A percentile compares a stretch with the other conserved stretches of the same genome.
phyloP scores from a whole-genome alignment of 1,140 invertebrate species.

The Drosophila chauvacae region DNA sequence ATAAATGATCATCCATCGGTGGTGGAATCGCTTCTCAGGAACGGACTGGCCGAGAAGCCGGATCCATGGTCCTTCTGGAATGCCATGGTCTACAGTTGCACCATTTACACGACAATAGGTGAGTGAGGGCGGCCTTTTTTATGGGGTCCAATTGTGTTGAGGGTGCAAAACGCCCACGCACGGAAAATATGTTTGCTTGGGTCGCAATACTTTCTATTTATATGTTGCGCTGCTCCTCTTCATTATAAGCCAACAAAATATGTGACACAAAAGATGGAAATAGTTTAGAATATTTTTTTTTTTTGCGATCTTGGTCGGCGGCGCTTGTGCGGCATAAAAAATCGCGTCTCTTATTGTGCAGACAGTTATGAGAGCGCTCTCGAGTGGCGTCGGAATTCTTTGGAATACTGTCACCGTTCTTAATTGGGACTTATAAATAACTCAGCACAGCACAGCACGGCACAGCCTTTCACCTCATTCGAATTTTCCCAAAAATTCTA shows the following conservation, averaged over 20 bases:
- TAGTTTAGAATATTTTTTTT: slow-evolving; percentile 33
- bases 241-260: slow-evolving; percentile 36
- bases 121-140: slow-evolving; percentile 72
- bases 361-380: slow-evolving; percentile 54
- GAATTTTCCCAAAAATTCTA: slow-evolving; percentile 19
- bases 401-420: slow-evolving; percentile 70
- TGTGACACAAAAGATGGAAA: slow-evolving; percentile 58
- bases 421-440: slow-evolving; percentile 51
- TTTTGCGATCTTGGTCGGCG: slow-evolving; percentile 20
- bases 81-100: slow-evolving; percentile 95
- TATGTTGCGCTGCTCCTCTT: slow-evolving; percentile 13
- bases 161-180: slow-evolving; percentile 46
- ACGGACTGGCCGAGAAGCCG: slow-evolving; percentile 32
- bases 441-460: slow-evolving; percentile 10
- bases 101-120: slow-evolving; percentile 98
- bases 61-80: slow-evolving; percentile 95
- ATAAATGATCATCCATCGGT: slow-evolving; percentile 53
- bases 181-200: slow-evolving; percentile 4
- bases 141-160: slow-evolving; percentile 17
- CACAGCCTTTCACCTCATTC: slow-evolving; percentile 5
- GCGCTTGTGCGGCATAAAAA: slow-evolving; percentile 30
- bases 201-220: slow-evolving; percentile 31
- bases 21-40: slow-evolving; percentile 57
- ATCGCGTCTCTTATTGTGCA: slow-evolving; percentile 30
- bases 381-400: slow-evolving; percentile 47